Evolutionary conservation across 2,888 invertebrate genomes (phyloP).

Genomic region (Electrophaes corylata): DNA sequence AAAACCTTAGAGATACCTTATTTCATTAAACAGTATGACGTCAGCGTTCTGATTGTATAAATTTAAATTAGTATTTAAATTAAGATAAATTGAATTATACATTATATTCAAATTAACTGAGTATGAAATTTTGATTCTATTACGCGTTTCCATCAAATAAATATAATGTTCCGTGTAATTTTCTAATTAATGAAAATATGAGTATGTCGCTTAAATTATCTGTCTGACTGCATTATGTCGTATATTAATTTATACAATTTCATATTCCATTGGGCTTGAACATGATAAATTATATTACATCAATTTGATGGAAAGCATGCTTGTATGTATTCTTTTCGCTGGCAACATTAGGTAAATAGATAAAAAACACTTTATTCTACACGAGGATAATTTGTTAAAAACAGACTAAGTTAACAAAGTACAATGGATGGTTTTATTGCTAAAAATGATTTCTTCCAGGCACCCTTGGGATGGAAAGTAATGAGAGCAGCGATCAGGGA

Average conservation of each 20-base stretch:
- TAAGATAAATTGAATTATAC: no score
- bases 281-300: conserved; percentile 7
- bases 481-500: no score
- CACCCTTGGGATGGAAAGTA: no score
- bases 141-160: not conserved
- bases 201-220: not conserved
- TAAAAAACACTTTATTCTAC: no score
- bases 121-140: not conserved
- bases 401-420: no score
- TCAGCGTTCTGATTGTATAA: not conserved
- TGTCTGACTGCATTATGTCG: not conserved
- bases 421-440: no score
- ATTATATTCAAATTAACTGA: no score
- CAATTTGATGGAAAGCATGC: conserved; percentile 6
- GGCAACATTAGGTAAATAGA: no score
- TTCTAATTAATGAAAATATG: not conserved
- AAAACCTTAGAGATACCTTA: no score
- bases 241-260: conserved; percentile 23
- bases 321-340: not conserved
- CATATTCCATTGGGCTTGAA: conserved; percentile 10
- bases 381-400: no score
- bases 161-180: not conserved
- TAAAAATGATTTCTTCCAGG: no score
- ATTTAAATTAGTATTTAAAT: not conserved
- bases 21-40: no score